Conservation (phyloP, 2,113 vertebrate species). For the Australoheros scitulus region DNA sequence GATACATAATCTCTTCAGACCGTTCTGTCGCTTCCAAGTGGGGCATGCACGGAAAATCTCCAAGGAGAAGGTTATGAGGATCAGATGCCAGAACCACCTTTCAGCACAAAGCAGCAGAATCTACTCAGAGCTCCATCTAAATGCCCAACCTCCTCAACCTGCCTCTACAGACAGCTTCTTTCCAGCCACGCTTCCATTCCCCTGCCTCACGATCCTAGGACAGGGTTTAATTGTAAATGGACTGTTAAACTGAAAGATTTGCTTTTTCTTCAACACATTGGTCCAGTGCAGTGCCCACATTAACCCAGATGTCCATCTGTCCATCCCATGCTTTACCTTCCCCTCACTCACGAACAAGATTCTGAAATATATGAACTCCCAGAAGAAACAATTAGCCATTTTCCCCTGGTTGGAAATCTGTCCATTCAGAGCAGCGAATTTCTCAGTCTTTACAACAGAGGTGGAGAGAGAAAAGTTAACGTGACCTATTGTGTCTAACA, state of each 20-base stretch:
- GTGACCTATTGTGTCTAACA: neutral
- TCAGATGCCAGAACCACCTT: neutral
- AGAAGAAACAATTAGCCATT: no score
- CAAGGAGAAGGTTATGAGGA: neutral
- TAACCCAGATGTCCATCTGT: no score
- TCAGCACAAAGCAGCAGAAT: neutral
- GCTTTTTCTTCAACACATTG: neutral
- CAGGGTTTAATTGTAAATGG: neutral
- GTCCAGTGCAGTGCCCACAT: neutral
- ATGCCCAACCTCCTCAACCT: neutral
- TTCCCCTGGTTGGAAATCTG: no score
- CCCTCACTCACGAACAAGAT: no score
- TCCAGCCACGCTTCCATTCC: no score
- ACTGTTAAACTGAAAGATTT: neutral
- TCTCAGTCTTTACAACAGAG: neutral
- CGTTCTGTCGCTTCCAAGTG: neutral
- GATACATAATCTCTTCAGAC: neutral
- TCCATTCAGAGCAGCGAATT: neutral
- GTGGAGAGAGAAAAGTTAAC: neutral
- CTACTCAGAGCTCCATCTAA: neutral
- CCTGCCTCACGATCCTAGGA: neutral
- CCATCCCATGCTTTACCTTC: neutral
- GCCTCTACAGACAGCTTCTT: neutral
- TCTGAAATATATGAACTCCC: no score
- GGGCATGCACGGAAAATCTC: neutral